These are phyloP conservation scores for Catostylus mosaicus DNA, from an alignment of 30 jellyfish, hydroid and myxozoan species.

Conservation along the genomic window DNA sequence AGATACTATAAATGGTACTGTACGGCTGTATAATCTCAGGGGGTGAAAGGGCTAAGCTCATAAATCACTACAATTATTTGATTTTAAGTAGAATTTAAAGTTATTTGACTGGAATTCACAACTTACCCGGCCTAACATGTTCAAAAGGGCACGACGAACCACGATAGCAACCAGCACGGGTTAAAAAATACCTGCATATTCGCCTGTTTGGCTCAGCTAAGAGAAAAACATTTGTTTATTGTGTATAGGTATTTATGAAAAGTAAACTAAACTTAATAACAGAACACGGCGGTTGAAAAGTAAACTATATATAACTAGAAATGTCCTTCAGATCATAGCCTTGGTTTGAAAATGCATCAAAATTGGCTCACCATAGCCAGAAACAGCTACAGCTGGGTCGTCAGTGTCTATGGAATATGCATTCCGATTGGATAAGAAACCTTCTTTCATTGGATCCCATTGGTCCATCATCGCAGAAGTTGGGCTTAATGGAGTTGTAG, in stretches of 20 bases:
- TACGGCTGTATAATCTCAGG: too few species aligned
- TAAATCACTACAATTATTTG: neutral
- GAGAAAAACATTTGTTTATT: too few species aligned
- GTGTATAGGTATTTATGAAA: too few species aligned
- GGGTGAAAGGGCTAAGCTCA: neutral
- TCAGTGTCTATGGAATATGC: slow-evolving; percentile 78
- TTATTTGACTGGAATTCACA: neutral
- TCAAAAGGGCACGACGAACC: slow-evolving; percentile 15
- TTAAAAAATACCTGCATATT: neutral
- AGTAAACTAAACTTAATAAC: too few species aligned
- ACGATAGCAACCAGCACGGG: slow-evolving; percentile 6
- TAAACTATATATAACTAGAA: too few species aligned
- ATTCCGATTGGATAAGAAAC: slow-evolving; percentile 68
- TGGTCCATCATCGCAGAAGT: slow-evolving; percentile 27
- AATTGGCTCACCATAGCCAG: slow-evolving; percentile 66
- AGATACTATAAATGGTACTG: neutral
- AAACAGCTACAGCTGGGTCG: slow-evolving; percentile 82
- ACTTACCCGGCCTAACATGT: slow-evolving; percentile 4
- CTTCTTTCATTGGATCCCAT: slow-evolving; percentile 97
- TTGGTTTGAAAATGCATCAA: too few species aligned
- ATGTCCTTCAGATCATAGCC: too few species aligned
- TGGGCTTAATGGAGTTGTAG: slow-evolving; percentile 49
- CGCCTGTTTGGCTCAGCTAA: slow-evolving; percentile 13
- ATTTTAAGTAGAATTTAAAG: too few species aligned
- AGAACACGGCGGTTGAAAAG: too few species aligned